Conservation (phyloP, 2,113 vertebrate species). For the Todiramphus chloris region DNA sequence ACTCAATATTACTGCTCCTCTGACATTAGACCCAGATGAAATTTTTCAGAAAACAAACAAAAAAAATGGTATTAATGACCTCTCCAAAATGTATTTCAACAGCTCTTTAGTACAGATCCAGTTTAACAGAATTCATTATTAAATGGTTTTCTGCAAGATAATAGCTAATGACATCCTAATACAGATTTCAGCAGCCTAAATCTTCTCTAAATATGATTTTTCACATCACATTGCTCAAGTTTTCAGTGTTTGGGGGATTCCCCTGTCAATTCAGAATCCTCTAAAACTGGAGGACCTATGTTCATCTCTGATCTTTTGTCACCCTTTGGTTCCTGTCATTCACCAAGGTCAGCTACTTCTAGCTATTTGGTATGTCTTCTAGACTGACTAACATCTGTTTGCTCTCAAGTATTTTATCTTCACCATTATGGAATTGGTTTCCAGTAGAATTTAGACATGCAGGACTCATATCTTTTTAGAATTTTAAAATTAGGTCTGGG, state of each 20-base stretch:
- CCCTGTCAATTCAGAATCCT: not conserved
- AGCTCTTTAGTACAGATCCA: not conserved
- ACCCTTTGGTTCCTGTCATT: not conserved
- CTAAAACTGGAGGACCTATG: not conserved
- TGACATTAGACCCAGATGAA: not conserved
- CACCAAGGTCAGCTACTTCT: not conserved
- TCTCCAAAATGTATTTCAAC: not conserved
- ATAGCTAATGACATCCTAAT: not conserved
- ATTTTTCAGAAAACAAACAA: slow-evolving; percentile 13
- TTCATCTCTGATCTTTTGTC: not conserved
- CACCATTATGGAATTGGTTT: not conserved
- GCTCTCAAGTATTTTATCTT: not conserved
- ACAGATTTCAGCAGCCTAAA: not conserved
- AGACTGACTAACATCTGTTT: not conserved
- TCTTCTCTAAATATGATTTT: not conserved
- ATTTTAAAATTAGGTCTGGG: not conserved
- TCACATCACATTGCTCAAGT: not conserved
- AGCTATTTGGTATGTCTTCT: not conserved
- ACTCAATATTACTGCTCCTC: not conserved
- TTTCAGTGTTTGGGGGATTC: not conserved
- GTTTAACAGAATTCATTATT: slow-evolving; percentile 15
- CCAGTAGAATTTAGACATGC: not conserved
- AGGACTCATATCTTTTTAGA: not conserved
- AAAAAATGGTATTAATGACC: not conserved
- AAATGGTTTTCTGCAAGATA: not conserved